Percentiles rank a stretch among this genome's conserved stretches.
Evolutionary conservation across 2,888 invertebrate genomes (phyloP).

Genomic region (Zonitis immaculata): DNA sequence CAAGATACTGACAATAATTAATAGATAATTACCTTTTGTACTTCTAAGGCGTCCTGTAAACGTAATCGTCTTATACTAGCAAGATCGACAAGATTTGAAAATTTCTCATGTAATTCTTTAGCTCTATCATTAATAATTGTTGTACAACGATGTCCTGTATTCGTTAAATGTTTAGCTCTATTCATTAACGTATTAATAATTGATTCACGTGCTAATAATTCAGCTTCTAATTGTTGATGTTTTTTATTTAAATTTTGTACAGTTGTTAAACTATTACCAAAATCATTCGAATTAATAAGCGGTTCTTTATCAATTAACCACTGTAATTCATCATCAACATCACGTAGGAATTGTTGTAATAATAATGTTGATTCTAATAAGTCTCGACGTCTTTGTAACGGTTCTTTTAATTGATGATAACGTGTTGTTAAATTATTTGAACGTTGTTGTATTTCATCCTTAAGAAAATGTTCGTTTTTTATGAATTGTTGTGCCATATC

Average conservation of each 20-base stretch:
- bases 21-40: slow-evolving; percentile 68
- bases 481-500: slow-evolving; percentile 76
- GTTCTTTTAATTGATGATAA: slow-evolving; percentile 66
- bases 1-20: no score
- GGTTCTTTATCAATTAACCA: slow-evolving; percentile 82
- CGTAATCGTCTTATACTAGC: slow-evolving; percentile 67
- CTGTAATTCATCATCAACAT: slow-evolving; percentile 87
- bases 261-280: slow-evolving; percentile 58
- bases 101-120: slow-evolving; percentile 63
- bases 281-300: slow-evolving; percentile 64
- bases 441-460: slow-evolving; percentile 74
- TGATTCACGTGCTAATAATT: slow-evolving; percentile 82
- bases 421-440: slow-evolving; percentile 63
- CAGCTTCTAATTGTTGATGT: slow-evolving; percentile 86
- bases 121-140: slow-evolving; percentile 66
- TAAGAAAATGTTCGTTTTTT: slow-evolving; percentile 81
- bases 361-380: slow-evolving; percentile 86
- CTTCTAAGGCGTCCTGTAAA: slow-evolving; percentile 76
- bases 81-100: slow-evolving; percentile 66
- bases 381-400: slow-evolving; percentile 85
- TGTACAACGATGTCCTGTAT: slow-evolving; percentile 81
- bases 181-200: slow-evolving; percentile 68
- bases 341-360: slow-evolving; percentile 84
- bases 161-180: slow-evolving; percentile 73
- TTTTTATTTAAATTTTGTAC: slow-evolving; percentile 91